A percentile compares a stretch with the other conserved stretches of the same genome.
Conservation (phyloP, 2,888 invertebrate species). For the Elmis aenea region DNA sequence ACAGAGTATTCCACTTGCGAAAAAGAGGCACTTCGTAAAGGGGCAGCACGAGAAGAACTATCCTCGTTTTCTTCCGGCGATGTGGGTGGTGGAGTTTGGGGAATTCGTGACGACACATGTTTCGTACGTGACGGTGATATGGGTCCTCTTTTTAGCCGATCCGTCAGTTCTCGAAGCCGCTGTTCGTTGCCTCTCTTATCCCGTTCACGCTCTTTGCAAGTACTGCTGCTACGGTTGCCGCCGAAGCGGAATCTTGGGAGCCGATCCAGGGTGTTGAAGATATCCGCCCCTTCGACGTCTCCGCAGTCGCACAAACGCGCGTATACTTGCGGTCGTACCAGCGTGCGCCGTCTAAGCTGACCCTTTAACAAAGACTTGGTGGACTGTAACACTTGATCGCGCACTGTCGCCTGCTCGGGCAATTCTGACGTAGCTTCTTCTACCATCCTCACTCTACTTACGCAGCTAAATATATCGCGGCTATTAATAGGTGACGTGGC, state of each 20-base stretch:
- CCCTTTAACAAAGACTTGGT: conserved; percentile 39
- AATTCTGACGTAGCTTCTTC: conserved; percentile 44
- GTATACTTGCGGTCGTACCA: conserved; percentile 42
- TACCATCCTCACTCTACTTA: conserved; percentile 45
- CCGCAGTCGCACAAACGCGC: conserved; percentile 40
- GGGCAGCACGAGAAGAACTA: conserved; percentile 42
- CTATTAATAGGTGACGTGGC: conserved; percentile 45
- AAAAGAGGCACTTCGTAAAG: conserved; percentile 80
- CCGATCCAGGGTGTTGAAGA: conserved; percentile 69
- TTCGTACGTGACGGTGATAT: conserved; percentile 41
- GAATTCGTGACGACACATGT: conserved; percentile 49
- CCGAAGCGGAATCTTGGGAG: conserved; percentile 74
- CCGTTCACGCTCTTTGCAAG: conserved; percentile 28
- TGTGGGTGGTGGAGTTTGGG: conserved; percentile 41
- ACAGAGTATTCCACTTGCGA: conserved; percentile 76
- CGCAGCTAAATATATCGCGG: conserved; percentile 48
- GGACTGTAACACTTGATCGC: conserved; percentile 41
- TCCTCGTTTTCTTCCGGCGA: conserved; percentile 21
- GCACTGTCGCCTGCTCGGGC: conserved; percentile 40
- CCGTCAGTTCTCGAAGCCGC: conserved; percentile 69
- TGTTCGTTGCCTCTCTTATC: conserved; percentile 58
- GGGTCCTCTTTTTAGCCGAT: conserved; percentile 62
- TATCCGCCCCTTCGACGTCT: conserved; percentile 36
- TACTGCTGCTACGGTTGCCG: conserved; percentile 44
- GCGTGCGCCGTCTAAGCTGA: conserved; percentile 41